These are phyloP conservation scores for Monodelphis domestica DNA, from an alignment of 2,797 vertebrate species.

Conservation along the genomic window DNA sequence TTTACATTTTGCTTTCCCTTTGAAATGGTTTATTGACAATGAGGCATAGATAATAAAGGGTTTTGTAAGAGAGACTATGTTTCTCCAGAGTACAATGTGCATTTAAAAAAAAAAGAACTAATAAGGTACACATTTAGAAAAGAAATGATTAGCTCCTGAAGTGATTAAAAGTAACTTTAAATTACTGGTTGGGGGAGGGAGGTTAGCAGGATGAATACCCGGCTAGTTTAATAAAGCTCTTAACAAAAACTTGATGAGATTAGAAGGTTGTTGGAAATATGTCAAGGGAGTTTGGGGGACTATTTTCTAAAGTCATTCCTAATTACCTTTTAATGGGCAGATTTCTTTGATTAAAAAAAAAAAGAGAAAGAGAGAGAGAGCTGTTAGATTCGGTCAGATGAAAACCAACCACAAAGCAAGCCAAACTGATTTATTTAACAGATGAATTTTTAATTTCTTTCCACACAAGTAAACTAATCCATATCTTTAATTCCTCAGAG, in stretches of 20 bases:
- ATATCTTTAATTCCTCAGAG: conserved; percentile 46
- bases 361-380: not conserved
- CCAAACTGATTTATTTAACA: conserved; percentile 61
- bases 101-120: conserved; percentile 39
- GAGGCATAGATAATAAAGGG: conserved; percentile 27
- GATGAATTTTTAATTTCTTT: conserved; percentile 65
- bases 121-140: conserved; percentile 41
- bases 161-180: conserved; percentile 22
- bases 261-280: conserved; percentile 25
- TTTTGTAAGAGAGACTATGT: conserved; percentile 37
- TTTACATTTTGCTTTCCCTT: conserved; percentile 47
- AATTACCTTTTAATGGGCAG: conserved; percentile 46
- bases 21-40: conserved; percentile 28
- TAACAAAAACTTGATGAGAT: conserved; percentile 43
- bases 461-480: conserved; percentile 62
- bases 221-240: conserved; percentile 47
- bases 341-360: conserved; percentile 34
- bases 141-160: conserved; percentile 14
- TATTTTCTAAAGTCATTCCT: conserved; percentile 51
- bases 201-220: not conserved
- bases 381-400: conserved; percentile 42
- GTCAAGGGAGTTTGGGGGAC: not conserved
- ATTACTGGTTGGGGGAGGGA: not conserved
- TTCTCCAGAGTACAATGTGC: conserved; percentile 35
- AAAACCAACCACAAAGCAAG: conserved; percentile 57